These are phyloP conservation scores for zebrafish (Danio rerio) DNA, from an alignment of 2,113 vertebrate species.

Conservation along the genomic window DNA sequence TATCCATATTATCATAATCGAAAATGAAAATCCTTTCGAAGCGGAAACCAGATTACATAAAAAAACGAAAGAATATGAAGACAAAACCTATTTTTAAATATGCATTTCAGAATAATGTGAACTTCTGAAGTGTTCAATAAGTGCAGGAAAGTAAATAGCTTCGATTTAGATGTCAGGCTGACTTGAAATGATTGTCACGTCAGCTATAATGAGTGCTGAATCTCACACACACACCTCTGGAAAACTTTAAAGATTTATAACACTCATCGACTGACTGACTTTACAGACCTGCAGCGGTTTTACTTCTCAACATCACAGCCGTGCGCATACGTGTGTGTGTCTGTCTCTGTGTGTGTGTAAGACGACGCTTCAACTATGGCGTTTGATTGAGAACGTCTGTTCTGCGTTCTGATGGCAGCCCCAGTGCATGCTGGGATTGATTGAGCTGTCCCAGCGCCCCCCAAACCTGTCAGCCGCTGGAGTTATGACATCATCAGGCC, in stretches of 20 bases:
- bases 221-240: background rate
- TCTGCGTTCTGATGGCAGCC: conserved; percentile 42
- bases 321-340: background rate
- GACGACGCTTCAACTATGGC: background rate
- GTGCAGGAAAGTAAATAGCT: background rate
- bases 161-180: background rate
- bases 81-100: background rate
- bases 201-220: background rate
- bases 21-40: background rate
- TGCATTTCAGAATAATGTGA: background rate
- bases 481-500: conserved; percentile 76
- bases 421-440: conserved; percentile 61
- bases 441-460: conserved; percentile 64
- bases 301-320: background rate
- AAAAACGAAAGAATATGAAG: background rate
- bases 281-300: conserved; percentile 26
- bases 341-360: background rate
- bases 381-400: conserved; percentile 60
- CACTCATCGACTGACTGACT: background rate
- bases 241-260: conserved; percentile 52
- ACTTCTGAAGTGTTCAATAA: background rate
- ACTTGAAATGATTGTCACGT: conserved; percentile 14
- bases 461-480: conserved; percentile 66
- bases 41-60: background rate
- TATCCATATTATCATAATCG: background rate